Evolutionary conservation across 1,140 invertebrate genomes (phyloP), one percentile per base, ranked within the genome.

Genomic region (Luehdorfia chinensis): DNA sequence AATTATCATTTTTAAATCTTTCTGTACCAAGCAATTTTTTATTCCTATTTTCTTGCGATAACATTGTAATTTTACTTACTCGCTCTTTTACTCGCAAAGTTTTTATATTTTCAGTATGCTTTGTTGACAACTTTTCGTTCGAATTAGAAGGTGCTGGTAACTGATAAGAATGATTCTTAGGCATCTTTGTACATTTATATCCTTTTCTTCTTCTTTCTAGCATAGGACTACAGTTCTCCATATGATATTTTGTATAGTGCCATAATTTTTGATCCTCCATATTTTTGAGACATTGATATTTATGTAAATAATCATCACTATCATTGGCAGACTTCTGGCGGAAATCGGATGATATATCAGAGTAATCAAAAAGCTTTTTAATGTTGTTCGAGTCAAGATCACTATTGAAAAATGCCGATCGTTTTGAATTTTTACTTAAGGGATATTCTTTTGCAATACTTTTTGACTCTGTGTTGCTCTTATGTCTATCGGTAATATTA

Each of bases 171-270:
- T n/a, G n/a, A n/a, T n/a, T n/a, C n/a, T n/a, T n/a, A n/a, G n/a
- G n/a, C 52, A 13, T 71, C 59, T 59, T 69, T 71, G 31, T 61
- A 75, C 50, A 55, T 74, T 3, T n/a, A n/a, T n/a, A n/a, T n/a
- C n/a, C n/a, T n/a, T 8, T 14, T 47, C 55, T 68, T 33, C 66
- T 72, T 43, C 68, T 55, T 55, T 73, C 66, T 12, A 39, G 13
- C 23, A 61, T 34, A 1, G 65, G 63, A 18, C 71, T 69, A 7
- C 59, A 66, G 47, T 71, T 66, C 27, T 79, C 74, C 14, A 68
- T 74, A 7, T 49, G 45, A 57, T 77, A 81, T 54, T 81, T 79
- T 46, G 70, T 56, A 58, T 60, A 77, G 1, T 76, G 74, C 68
- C 70, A 74, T 68, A 74, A 67, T 43, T 75, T 75, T 56, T 75